Conservation (phyloP, 2,113 vertebrate genomes). For the Gopherus flavomarginatus region DNA sequence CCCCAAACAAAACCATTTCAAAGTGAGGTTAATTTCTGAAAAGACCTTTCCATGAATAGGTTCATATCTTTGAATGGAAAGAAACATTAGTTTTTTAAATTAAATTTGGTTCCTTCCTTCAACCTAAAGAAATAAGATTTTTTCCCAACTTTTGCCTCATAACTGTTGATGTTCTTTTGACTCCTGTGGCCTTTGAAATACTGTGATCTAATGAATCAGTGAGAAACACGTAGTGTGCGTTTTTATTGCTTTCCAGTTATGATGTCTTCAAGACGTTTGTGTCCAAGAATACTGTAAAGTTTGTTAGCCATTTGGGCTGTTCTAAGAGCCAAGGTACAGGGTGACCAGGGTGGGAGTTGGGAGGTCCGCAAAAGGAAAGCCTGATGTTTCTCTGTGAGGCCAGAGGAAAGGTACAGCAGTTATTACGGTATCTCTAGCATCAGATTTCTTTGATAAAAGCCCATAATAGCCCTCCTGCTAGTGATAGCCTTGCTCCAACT, state of each 20-base stretch:
- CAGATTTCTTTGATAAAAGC: background rate
- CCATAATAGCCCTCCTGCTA: background rate
- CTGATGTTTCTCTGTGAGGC: conserved; percentile 25
- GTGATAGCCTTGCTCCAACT: background rate
- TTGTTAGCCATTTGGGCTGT: conserved; percentile 40
- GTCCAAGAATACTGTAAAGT: conserved; percentile 64
- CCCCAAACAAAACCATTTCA: background rate
- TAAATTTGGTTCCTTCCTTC: background rate
- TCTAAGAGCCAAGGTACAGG: conserved; percentile 53
- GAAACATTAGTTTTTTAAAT: background rate
- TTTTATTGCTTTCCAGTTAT: conserved; percentile 60
- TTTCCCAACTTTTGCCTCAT: background rate
- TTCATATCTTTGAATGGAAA: background rate
- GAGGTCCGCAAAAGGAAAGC: background rate
- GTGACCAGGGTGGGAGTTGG: conserved; percentile 24
- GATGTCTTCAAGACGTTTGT: conserved; percentile 64
- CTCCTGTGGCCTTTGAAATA: conserved; percentile 19
- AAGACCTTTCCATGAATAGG: background rate
- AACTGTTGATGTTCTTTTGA: conserved; percentile 11
- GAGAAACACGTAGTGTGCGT: conserved; percentile 16
- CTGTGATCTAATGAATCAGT: conserved; percentile 29
- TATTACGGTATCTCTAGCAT: background rate
- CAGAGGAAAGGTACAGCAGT: conserved; percentile 38
- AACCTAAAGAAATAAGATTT: background rate
- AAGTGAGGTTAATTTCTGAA: background rate